Base-by-base conservation (phyloP, 2,888 invertebrate genomes). In the Drosophila macrospina region DNA sequence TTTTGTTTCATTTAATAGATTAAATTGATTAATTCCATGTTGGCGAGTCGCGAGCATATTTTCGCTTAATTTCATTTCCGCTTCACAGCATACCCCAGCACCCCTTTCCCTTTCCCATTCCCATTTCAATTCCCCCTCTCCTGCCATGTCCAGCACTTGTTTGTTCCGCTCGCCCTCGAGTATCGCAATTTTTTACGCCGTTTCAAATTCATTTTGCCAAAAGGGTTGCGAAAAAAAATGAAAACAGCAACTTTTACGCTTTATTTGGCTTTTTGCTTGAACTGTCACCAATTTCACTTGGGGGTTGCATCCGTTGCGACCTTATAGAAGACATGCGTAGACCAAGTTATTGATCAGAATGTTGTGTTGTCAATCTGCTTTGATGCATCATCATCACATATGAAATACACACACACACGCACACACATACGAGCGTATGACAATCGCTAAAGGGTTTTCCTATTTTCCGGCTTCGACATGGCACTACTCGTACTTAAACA, bases 21-120 rank as follows among this genome's bases (percentile, higher is more conserved):
- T 91, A 91, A 92, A 91, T 91, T 91, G 91, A 91, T 91, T 91
- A 92, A 91, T 91, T 91, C 81, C 89, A 90, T 90, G 84, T 60
- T 51, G 74, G 73, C 65, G 69, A 47, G 82, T 73, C 66, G 80
- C 54, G 73, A 83, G 82, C 83, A 83, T 83, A 88, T 88, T 88
- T 54, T 85, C 83, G 88, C 88, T 84, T 90, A 89, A 90, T 88
- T 90, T 85, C 83, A 90, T 81, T 90, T 90, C 90, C 91, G 89
- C 78, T 80, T 82, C 73, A 65, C 68, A 74, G 70, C 47, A 52
- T 45, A 16, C 39, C 36, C 24, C 28, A 28, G 24, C 6, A 51
- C 47, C 28, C 13, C 2, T 4, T 5, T 13, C 24, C 24, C 10
- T 16, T 6, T 11, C 7, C 47, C 41, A 32, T 6, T 15, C 56